phyloP scores from a whole-genome alignment of 2,888 invertebrate species.

The Atethmia centrago region DNA sequence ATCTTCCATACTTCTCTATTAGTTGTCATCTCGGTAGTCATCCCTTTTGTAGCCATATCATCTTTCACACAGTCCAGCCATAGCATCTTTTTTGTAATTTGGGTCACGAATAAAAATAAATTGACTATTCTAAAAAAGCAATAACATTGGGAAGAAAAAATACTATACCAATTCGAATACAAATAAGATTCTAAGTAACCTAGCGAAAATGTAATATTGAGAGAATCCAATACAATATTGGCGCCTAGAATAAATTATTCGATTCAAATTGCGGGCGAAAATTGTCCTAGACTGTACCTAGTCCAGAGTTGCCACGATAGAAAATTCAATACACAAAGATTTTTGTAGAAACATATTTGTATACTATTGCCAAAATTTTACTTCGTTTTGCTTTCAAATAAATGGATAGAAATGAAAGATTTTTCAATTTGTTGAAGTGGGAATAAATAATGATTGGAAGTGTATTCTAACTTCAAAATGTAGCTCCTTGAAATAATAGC shows the following conservation, averaged over 20 bases:
- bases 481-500: neutral
- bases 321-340: conserved; percentile 29
- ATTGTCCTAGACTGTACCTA: conserved; percentile 30
- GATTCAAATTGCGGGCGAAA: conserved; percentile 38
- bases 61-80: too few species aligned
- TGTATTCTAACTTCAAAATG: neutral
- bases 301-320: conserved; percentile 3
- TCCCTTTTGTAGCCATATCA: too few species aligned
- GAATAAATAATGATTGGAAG: neutral
- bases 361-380: conserved; percentile 2
- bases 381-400: conserved; percentile 16
- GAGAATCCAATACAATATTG: conserved; percentile 27
- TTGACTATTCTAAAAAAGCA: conserved; percentile 10
- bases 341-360: conserved; percentile 14
- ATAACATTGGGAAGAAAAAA: conserved; percentile 7
- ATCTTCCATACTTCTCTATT: too few species aligned
- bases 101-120: conserved; percentile 7
- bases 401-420: neutral
- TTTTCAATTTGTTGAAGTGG: conserved; percentile 15
- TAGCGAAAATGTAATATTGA: conserved; percentile 23
- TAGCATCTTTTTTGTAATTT: conserved; percentile 1
- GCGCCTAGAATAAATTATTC: conserved; percentile 38
- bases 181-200: conserved; percentile 24
- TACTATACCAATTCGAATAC: conserved; percentile 26
- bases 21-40: too few species aligned